Base-by-base conservation (phyloP, 2,888 invertebrate genomes). In the Melipona bicolor region DNA sequence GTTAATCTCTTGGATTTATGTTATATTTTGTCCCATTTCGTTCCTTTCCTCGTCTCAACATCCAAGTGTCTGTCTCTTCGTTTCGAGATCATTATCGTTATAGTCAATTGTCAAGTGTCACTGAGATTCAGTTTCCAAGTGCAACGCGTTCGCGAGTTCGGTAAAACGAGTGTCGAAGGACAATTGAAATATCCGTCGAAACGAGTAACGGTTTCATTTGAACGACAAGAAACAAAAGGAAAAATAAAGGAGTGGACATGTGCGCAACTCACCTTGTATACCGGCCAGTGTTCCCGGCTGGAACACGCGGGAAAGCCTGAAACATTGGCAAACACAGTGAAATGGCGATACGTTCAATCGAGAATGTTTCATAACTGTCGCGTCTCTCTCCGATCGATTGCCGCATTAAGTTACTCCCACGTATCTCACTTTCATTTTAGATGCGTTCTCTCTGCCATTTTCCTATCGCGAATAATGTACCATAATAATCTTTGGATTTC, bases 251-350 rank as follows among this genome's bases (percentile, higher is more conserved):
- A 64, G 71, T 61, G 32, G 2, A 17, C 52, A 1, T 4, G n/a
- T 71, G 32, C 43, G 79, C 49, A 89, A 92, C 95, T 95, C 94
- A 96, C 97, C 97, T 97, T 97, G 97, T 96, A 97, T 96, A 95
- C 97, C 97, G 94, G 97, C 97, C 96, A 97, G 96, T 95, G 97
- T 97, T 95, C 96, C 96, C 95, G 96, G 96, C 95, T 97, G 96
- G 95, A 97, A 97, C 95, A 97, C 97, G 95, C 97, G 97, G 95
- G 97, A 96, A 95, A 97, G 96, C 96, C 97, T 97, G 96, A 86
- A 96, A 96, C 95, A 86, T 95, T 95, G 95, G 90, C 93, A 91
- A 92, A 87, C 80, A 82, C 50, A 74, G 9, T 69, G 32, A 70
- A 32, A 61, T 5, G 11, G 15, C 15, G 50, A 59, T 17, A 27